These are phyloP conservation scores for Norana najaformis DNA, from an alignment of 2,888 invertebrate species.

Conservation along the genomic window DNA sequence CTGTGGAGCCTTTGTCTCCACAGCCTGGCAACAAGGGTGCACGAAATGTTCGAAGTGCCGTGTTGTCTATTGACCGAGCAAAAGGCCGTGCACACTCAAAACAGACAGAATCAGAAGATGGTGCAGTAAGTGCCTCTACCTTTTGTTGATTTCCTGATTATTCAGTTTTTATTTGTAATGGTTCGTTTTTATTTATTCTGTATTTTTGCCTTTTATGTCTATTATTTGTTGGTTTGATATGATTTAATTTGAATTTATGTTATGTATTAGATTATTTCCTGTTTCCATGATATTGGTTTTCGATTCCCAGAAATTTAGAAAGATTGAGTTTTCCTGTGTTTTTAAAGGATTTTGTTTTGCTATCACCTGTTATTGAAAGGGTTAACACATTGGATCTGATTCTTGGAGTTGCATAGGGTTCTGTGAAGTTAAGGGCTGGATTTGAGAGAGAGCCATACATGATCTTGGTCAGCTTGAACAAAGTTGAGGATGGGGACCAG, in stretches of 20 bases:
- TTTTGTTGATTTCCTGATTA: neutral
- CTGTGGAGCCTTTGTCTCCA: constrained; percentile 19
- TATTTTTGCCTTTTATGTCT: neutral
- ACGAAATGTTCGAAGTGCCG: constrained; percentile 7
- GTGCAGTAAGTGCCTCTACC: constrained; percentile 17
- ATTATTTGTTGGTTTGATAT: neutral
- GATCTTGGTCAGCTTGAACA: neutral
- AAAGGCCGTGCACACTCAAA: neutral
- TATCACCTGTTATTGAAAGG: neutral
- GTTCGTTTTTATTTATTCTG: neutral
- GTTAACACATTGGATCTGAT: neutral
- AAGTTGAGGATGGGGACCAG: neutral
- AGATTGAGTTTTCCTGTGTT: too few relatives aligned
- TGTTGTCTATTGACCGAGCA: neutral
- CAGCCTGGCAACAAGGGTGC: neutral
- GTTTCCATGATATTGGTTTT: too few relatives aligned
- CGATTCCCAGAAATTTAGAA: too few relatives aligned
- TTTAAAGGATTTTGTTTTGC: neutral
- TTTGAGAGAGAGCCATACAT: too few relatives aligned
- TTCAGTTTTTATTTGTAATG: too few relatives aligned
- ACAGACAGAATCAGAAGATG: constrained; percentile 21
- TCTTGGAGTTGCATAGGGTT: too few relatives aligned
- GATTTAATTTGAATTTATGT: neutral
- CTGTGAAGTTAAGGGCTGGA: neutral
- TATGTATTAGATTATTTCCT: too few relatives aligned